phyloP scores from a whole-genome alignment of 2,888 invertebrate species.

The Phengaris arion region DNA sequence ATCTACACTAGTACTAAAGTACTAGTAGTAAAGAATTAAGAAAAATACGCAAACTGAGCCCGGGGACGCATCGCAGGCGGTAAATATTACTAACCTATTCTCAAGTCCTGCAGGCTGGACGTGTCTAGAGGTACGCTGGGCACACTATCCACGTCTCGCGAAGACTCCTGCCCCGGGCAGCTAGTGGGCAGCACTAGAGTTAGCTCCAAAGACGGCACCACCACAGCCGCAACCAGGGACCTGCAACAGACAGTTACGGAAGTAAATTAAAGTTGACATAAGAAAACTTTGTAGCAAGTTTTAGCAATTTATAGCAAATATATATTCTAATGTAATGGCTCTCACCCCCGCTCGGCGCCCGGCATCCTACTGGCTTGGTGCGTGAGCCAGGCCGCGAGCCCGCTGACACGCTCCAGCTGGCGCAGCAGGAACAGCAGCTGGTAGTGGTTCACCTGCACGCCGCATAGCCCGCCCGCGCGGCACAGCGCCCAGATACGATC shows the following conservation, averaged over 20 bases:
- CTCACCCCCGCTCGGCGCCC: conserved; percentile 63
- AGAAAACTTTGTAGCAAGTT: no score
- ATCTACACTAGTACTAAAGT: no score
- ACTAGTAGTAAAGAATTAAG: no score
- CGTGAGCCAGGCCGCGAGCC: conserved; percentile 88
- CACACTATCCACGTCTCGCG: conserved; percentile 91
- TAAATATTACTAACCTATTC: conserved; percentile 71
- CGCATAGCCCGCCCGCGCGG: conserved; percentile 90
- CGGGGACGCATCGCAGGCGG: no score
- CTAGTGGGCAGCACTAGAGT: conserved; percentile 92
- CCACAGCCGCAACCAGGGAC: conserved; percentile 85
- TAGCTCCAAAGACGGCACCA: conserved; percentile 91
- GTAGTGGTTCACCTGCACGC: conserved; percentile 95
- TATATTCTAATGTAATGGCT: neutral
- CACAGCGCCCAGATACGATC: conserved; percentile 90
- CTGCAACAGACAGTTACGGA: conserved; percentile 42
- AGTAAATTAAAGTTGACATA: no score
- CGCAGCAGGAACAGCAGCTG: conserved; percentile 94
- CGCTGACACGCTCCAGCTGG: conserved; percentile 88
- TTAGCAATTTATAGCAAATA: no score
- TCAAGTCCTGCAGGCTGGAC: conserved; percentile 89
- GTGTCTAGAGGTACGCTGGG: conserved; percentile 92
- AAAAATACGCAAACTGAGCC: no score
- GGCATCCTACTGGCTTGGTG: conserved; percentile 87
- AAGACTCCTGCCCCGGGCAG: conserved; percentile 91